Evolutionary conservation across 2,888 invertebrate species (phyloP).

Genomic region (Megamerina dolium): DNA sequence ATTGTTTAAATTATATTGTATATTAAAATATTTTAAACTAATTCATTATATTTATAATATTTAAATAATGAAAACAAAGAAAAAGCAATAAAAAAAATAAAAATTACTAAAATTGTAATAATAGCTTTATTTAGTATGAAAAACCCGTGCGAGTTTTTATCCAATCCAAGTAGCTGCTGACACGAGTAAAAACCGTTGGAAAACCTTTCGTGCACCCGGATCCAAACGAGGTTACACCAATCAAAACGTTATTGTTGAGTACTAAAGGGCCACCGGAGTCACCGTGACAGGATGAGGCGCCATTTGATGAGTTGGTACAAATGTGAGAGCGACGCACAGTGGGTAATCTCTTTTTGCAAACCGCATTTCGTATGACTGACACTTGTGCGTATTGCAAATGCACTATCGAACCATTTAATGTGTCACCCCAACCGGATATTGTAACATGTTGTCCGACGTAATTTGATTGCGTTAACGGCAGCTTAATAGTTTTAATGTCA

Average conservation of each 20-base stretch:
- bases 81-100: too few relatives aligned
- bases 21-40: too few relatives aligned
- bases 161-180: conserved; percentile 2
- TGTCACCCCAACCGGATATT: not conserved
- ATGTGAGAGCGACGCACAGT: not conserved
- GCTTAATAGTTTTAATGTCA: not conserved
- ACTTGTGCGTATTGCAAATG: not conserved
- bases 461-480: not conserved
- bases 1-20: too few relatives aligned
- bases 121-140: too few relatives aligned
- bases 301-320: not conserved
- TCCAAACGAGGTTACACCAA: not conserved
- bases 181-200: conserved; percentile 19
- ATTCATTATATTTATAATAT: too few relatives aligned
- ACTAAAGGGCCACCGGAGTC: not conserved
- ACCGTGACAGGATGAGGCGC: not conserved
- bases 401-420: not conserved
- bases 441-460: not conserved
- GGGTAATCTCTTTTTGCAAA: not conserved
- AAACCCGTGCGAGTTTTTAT: not conserved
- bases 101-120: too few relatives aligned
- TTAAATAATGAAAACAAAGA: too few relatives aligned
- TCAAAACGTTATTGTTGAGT: not conserved
- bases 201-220: conserved; percentile 24
- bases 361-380: not conserved